Base-by-base conservation (phyloP, 1,140 invertebrate species). In the Mya arenaria region DNA sequence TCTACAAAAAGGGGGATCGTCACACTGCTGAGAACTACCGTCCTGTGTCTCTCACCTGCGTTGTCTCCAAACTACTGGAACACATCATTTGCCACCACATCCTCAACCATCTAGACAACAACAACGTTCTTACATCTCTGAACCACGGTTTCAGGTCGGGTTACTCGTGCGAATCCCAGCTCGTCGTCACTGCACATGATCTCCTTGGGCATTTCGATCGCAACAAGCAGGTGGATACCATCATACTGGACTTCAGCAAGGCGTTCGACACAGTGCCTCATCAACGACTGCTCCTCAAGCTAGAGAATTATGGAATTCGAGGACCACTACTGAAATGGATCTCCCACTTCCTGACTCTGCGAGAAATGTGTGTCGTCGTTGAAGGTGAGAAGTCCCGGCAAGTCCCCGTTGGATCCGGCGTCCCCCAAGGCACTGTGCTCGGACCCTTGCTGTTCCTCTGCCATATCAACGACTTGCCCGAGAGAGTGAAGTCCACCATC, bases 381-480 rank as follows among this genome's bases (percentile, higher is more conserved):
- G 84, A 80, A 25, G 72, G 58, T 13, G 55, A 60, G 32, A 10
- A 25, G 8, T 78, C 81, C 15, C 19, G 32, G 17, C 28, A 19
- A 44, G 48, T 63, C 5, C 30, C 15, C 4, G 79, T 85, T 10
- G 34, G 36, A 13, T 75, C 68, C 8, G 56, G 83, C 2, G 80
- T 86, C 13, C 71, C 80, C 8, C 83, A 86, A 39, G 83, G 85
- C 15, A 79, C 66, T 19, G 41, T 85, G 23, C 63, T 86, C 10
- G 77, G 77, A 3, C 85, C 77, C 6, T 3, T 85, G 32, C 63
- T 86, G 55, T 86, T 77, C 32, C 32, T 85, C 2, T 25, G 73
- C 10, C 81, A 82, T 55, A 85, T 77, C n/a, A 82, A 79, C 41
- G 85, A 86, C 62, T 30, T 82, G 1, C 36, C 37, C 6, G 37